Base-by-base conservation (phyloP, 1,140 invertebrate genomes). In the Tetragonula clypearis region DNA sequence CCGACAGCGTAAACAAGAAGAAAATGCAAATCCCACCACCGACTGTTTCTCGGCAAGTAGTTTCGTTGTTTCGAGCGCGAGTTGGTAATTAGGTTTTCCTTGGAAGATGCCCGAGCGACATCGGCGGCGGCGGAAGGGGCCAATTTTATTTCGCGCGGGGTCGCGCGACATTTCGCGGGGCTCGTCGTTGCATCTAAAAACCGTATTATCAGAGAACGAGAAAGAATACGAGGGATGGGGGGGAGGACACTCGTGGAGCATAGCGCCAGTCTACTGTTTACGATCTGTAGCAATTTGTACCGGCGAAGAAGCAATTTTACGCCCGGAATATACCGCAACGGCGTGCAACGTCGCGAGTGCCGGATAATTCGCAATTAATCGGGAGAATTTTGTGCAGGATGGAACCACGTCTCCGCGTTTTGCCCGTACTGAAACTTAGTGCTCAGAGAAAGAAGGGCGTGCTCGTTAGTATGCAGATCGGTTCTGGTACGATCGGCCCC, bases 291-390 rank as follows among this genome's bases (percentile, higher is more conserved):
- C 41, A 49, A 49, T 49, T 49, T 49, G 41, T 49, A 8, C 41
- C 62, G 41, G 76, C n/a, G n/a, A 55, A 68, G 56, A 55, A 66
- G n/a, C 56, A 75, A 82, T 74, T 82, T 82, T 79, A 65, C 82
- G 82, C 76, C 79, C 66, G n/a, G 35, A 60, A 69, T 79, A 66
- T 84, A 71, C 82, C 82, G 82, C 75, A 69, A 55, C 23, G 74
- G n/a, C 3, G 49, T 56, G 41, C n/a, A 21, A 5, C n/a, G 21
- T 41, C 74, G 15, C n/a, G 41, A 30, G 2, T 55, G 19, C 14
- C 65, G 82, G 75, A 71, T 84, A 84, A 84, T 84, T 84, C 41
- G 75, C 82, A 78, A 84, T 78, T 84, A 84, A 78, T 49, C 49
- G 55, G n/a, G 82, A 21, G 30, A 41, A 58, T 41, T 76, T 73